Conservation (phyloP, 2,888 invertebrate species). For the Barypeithes pellucidus region DNA sequence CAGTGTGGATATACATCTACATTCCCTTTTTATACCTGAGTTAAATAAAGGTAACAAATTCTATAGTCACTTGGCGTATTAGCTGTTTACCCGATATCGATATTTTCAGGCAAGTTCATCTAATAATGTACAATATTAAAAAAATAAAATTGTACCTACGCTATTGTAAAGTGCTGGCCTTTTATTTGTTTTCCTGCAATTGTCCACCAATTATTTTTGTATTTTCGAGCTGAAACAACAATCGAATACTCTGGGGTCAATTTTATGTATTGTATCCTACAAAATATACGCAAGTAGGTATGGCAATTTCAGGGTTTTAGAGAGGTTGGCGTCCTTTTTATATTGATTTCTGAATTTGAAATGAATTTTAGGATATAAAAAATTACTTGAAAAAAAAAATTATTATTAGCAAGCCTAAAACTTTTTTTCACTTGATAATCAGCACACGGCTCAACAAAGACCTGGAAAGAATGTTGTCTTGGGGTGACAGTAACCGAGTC, state of each 20-base stretch:
- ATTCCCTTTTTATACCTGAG: no score
- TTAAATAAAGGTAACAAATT: no score
- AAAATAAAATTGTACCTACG: conserved; percentile 1
- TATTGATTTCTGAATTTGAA: background rate
- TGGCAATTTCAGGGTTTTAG: background rate
- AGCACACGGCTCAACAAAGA: no score
- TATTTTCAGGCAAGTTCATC: background rate
- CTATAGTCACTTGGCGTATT: no score
- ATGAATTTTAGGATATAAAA: background rate
- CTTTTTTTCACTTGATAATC: no score
- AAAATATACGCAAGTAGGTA: background rate
- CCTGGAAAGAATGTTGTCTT: no score
- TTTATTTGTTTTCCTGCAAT: conserved; percentile 7
- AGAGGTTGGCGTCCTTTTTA: background rate
- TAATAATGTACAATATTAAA: conserved; percentile 1
- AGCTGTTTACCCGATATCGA: background rate
- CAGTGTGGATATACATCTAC: no score
- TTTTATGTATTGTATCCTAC: conserved; percentile 10
- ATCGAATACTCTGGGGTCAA: background rate
- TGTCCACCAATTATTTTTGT: conserved; percentile 4
- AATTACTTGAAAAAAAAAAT: conserved; percentile 12
- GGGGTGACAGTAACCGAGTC: no score
- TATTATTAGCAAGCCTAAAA: no score
- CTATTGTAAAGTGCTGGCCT: background rate
- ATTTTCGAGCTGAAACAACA: conserved; percentile 11